Evolutionary conservation across 1,140 invertebrate species (phyloP), one percentile per base, ranked within the genome.

Genomic region (Lepidurus apus): DNA sequence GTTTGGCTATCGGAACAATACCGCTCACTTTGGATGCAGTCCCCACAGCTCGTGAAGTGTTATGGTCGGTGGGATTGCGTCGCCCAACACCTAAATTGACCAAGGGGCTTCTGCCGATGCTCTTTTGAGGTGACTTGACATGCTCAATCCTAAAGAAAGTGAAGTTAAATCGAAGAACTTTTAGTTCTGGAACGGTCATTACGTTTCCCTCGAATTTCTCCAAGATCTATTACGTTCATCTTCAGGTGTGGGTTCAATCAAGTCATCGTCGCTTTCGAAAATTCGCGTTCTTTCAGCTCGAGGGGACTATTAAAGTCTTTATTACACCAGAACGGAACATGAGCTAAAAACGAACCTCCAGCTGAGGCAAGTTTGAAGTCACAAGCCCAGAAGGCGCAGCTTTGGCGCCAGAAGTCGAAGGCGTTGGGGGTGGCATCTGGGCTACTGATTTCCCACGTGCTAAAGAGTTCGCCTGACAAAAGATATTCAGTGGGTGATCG

Each of bases 241-340:
- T 65, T 65, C 53, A n/a, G 53, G 53, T n/a, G 53, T 65, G 21
- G 53, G 17, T 65, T 65, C 53, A 65, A 65, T 65, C n/a, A 65
- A 65, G 21, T 65, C 53, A 65, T 65, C 53, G 21, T 65, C 53
- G 7, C 53, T 65, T 65, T 65, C 53, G 53, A 65, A 65, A 65
- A 65, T 65, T 7, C 13, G 53, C 53, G 53, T 65, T 17, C 53
- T 21, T 21, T 65, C 53, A 65, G 21, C 53, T 7, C 53, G 53
- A 13, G 53, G 8, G 13, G 53, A 65, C 53, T 65, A 47, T 47
- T 13, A 65, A 65, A 21, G 6, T n/a, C 0, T n/a, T n/a, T 7
- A 65, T 47, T 47, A 65, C 8, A 65, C 7, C 21, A 7, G 21
- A 17, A 65, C 21, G 21, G 0, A 65, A 7, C 6, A 7, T 4